Evolutionary conservation across 2,113 vertebrate genomes (phyloP).

Genomic region (Petromus typicus): DNA sequence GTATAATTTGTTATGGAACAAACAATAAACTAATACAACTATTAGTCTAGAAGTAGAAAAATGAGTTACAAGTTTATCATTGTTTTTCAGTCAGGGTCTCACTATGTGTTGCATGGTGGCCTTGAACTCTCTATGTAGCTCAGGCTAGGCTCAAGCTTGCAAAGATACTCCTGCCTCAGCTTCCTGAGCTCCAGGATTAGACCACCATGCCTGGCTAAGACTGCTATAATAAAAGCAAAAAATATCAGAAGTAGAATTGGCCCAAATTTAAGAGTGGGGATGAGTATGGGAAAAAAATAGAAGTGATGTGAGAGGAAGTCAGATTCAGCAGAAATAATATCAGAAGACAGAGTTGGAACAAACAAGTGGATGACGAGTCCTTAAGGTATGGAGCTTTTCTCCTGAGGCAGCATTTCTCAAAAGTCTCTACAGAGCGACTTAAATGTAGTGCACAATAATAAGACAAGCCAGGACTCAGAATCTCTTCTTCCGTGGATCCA

Average conservation of each 20-base stretch:
- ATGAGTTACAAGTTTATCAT: not conserved
- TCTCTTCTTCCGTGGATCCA: not conserved
- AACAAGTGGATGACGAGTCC: not conserved
- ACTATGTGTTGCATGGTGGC: not conserved
- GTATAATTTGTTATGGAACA: not conserved
- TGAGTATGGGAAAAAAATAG: not conserved
- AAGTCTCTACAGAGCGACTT: not conserved
- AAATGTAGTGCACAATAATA: not conserved
- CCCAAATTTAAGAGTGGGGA: not conserved
- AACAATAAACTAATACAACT: not conserved
- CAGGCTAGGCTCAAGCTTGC: not conserved
- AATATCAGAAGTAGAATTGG: not conserved
- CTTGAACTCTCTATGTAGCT: not conserved
- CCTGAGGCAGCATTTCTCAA: not conserved
- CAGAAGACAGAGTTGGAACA: not conserved
- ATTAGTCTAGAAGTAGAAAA: not conserved
- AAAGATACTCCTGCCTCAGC: not conserved
- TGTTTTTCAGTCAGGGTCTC: not conserved
- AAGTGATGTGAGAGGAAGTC: not conserved
- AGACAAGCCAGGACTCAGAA: not conserved
- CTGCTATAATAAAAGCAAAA: not conserved
- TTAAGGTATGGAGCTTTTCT: not conserved
- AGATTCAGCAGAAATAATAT: not conserved
- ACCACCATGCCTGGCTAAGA: not conserved
- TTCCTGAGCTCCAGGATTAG: not conserved